A percentile compares a stretch with the other conserved stretches of the same genome.
Evolutionary conservation across 2,888 invertebrate species (phyloP).

Genomic region (Celastrina argiolus): DNA sequence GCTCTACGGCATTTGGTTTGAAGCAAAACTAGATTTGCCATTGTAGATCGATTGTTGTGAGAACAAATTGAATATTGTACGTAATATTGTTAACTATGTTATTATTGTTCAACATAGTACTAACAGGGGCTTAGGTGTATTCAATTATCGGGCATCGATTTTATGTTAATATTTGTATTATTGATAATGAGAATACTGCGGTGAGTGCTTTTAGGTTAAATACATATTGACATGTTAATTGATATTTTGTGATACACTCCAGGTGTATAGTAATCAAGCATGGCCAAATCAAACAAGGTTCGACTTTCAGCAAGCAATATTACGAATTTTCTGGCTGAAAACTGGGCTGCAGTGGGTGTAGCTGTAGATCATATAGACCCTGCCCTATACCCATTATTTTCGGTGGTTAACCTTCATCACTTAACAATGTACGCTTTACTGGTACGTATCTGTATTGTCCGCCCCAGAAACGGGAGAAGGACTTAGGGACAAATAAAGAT

Average conservation of each 20-base stretch:
- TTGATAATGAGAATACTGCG: conserved; percentile 14
- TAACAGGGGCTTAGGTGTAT: conserved; percentile 17
- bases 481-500: too few species aligned
- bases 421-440: too few species aligned
- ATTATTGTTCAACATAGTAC: conserved; percentile 7
- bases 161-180: conserved; percentile 17
- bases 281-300: background rate
- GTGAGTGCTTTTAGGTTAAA: conserved; percentile 18
- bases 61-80: conserved; percentile 11
- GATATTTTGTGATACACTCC: conserved; percentile 1
- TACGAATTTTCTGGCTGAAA: too few species aligned
- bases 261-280: background rate
- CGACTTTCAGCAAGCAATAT: too few species aligned
- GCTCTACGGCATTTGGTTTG: background rate
- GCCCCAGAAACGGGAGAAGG: too few species aligned
- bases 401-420: too few species aligned
- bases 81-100: conserved; percentile 10
- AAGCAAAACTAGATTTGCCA: conserved; percentile 4
- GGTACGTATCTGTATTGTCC: too few species aligned
- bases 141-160: conserved; percentile 15
- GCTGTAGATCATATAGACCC: too few species aligned
- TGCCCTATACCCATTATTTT: too few species aligned
- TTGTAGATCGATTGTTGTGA: background rate
- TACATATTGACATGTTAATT: conserved; percentile 14
- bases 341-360: too few species aligned